Base-by-base conservation (phyloP, 2,888 invertebrate genomes). In the Andrena bicolor region DNA sequence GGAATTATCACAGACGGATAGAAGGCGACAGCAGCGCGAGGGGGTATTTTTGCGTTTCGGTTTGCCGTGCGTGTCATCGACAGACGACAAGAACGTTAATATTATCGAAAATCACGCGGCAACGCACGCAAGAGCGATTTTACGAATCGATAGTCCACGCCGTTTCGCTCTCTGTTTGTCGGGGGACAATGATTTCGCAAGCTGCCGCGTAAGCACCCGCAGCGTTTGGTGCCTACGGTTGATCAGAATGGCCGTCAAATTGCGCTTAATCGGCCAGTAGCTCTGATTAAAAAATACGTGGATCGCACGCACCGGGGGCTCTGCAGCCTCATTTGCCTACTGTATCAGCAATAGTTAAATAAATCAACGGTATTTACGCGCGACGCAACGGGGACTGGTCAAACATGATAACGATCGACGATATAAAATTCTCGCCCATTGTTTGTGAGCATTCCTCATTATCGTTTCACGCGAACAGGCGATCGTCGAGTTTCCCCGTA, bases 111-210 rank as follows among this genome's bases (percentile, higher is more conserved):
- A 88, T 88, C 88, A 85, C 23, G 41, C 28, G 56, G 53, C 48
- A 35, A 70, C 56, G 61, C 71, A 79, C 69, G 77, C 73, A 66
- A 83, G 80, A 80, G 82, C 76, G 78, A 88, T 88, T 88, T 83
- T 70, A 75, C 74, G 80, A 82, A 84, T 83, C 84, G 89, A 85
- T 84, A 73, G 69, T 13, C 26, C 13, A 32, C 41, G 61, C 64
- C 71, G 75, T 86, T 86, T 73, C 86, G 23, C 23, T 83, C 88
- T 80, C 83, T 82, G 82, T 85, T 86, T 88, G 80, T 71, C 80
- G 76, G 83, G 83, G 83, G 79, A 89, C 88, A 89, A 89, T 89
- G 85, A 89, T 89, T 88, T 89, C 81, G 86, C 86, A 88, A 88
- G 78, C 84, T 88, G 88, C 86, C 82, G 84, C 89, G 88, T 88